Conservation (phyloP, 2,888 invertebrate genomes). For the Pyralis farinalis region DNA sequence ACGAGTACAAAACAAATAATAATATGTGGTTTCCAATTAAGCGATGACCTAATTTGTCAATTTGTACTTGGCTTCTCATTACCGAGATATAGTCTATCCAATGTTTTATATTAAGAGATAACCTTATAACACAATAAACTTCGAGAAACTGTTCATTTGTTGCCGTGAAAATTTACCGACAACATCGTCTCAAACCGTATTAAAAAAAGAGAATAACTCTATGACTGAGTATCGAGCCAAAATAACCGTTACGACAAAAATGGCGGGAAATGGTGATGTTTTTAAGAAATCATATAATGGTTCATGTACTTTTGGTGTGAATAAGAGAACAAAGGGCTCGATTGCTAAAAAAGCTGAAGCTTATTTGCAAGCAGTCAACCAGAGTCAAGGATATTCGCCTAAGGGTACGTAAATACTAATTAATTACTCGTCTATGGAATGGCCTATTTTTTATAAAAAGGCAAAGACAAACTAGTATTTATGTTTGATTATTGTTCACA, state of each 20-base stretch:
- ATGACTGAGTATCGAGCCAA: conserved; percentile 45
- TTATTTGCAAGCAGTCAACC: conserved; percentile 59
- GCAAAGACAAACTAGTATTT: too few species aligned
- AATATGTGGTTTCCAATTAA: conserved; percentile 22
- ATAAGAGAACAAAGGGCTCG: conserved; percentile 41
- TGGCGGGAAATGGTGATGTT: conserved; percentile 51
- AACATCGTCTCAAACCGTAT: conserved; percentile 23
- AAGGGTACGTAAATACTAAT: conserved; percentile 44
- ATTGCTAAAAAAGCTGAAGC: conserved; percentile 62
- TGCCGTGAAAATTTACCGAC: conserved; percentile 29
- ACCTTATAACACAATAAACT: conserved; percentile 31
- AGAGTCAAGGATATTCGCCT: conserved; percentile 41
- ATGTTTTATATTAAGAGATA: conserved; percentile 35
- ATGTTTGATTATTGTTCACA: too few species aligned
- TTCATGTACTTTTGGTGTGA: conserved; percentile 47
- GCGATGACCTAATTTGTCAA: conserved; percentile 34
- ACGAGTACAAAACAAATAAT: too few species aligned
- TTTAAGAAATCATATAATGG: conserved; percentile 52
- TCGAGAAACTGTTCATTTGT: conserved; percentile 23
- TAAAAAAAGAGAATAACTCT: conserved; percentile 9
- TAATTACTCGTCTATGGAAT: too few species aligned
- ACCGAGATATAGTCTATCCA: conserved; percentile 15
- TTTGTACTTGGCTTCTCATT: conserved; percentile 10
- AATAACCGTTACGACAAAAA: conserved; percentile 49
- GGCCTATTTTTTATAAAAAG: too few species aligned